Base-by-base conservation (phyloP, 2,888 invertebrate species). In the Stenodera caucasica region DNA sequence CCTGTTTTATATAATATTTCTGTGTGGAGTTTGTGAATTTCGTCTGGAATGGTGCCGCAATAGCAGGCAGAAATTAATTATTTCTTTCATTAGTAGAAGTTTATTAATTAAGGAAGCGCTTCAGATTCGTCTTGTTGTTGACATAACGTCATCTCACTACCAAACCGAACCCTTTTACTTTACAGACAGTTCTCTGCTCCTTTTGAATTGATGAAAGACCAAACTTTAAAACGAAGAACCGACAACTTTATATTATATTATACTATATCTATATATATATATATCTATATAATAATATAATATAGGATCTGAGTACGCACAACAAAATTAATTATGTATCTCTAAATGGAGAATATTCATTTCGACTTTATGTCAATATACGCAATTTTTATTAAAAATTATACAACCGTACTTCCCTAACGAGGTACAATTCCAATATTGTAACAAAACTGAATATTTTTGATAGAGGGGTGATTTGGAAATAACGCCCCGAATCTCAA, bases 11-110 rank as follows among this genome's bases (percentile, higher is more conserved):
- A n/a, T n/a, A n/a, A n/a, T n/a, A n/a, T n/a, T n/a, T n/a, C n/a
- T n/a, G n/a, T n/a, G n/a, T n/a, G n/a, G n/a, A n/a, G n/a, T n/a
- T n/a, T n/a, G n/a, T n/a, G n/a, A n/a, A 62, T 66, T 63, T 67
- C 63, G 62, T 64, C 63, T 66, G 64, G 68, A 70, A 72, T 67
- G 74, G 73, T 72, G 75, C 68, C 71, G 74, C 75, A 76, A 71
- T 75, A 75, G 75, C 76, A 77, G 78, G 79, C 79, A 77, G 80
- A 80, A 80, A 81, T 81, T 81, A 81, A 81, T 80, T 81, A 81
- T 81, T 81, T 81, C 81, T 81, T 81, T 81, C 80, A 80, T 81
- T 81, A 80, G 80, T 76, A 80, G 79, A 80, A 81, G 80, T 81
- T 81, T 81, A 81, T 81, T 81, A 81, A 81, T 81, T 81, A 81